A percentile compares a stretch with the other conserved stretches of the same genome.
These are phyloP conservation scores for Dolichoris vasculosae DNA, from an alignment of 1,140 invertebrate genomes.

Conservation along the genomic window DNA sequence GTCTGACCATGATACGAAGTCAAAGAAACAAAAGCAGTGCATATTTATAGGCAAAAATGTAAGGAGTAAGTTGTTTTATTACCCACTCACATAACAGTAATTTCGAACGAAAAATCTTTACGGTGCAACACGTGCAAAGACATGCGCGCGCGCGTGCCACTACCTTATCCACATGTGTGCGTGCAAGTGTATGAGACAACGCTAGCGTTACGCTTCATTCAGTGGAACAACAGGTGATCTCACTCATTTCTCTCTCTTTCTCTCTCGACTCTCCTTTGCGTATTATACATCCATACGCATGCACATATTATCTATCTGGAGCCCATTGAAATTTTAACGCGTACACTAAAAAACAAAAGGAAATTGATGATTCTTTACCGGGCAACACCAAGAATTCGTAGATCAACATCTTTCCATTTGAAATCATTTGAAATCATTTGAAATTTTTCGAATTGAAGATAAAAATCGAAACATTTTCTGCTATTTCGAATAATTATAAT, in stretches of 20 bases:
- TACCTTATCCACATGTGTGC: neutral
- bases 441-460: no score
- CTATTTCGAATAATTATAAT: no score
- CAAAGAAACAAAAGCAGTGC: neutral
- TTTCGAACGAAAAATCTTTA: neutral
- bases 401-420: no score
- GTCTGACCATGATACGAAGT: neutral
- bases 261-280: neutral
- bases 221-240: constrained; percentile 40
- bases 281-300: neutral
- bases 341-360: no score
- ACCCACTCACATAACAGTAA: neutral
- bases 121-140: neutral
- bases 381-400: no score
- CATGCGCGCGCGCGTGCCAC: neutral
- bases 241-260: constrained; percentile 17
- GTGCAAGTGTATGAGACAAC: neutral
- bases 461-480: no score
- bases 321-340: no score
- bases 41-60: neutral
- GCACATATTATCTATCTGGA: no score
- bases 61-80: neutral
- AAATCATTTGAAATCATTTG: no score
- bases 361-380: no score
- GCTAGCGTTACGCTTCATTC: constrained; percentile 23